Conservation (phyloP, 1,140 invertebrate species). For the Rhizoglyphus robini region DNA sequence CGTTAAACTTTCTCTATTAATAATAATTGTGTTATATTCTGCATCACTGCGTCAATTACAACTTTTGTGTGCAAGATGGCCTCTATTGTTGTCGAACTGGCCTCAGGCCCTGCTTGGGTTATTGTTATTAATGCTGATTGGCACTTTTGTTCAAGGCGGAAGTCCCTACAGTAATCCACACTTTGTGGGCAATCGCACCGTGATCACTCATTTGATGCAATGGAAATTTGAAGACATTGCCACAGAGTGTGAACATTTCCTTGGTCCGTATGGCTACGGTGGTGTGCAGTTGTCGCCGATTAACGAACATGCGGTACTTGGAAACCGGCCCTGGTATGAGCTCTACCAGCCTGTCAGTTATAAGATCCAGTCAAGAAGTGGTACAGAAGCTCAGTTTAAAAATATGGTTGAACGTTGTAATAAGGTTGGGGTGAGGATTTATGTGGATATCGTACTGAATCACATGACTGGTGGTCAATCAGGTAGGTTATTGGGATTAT, state of each 20-base stretch:
- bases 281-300: constrained; percentile 57
- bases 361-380: constrained; percentile 56
- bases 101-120: no score
- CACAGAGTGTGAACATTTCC: constrained; percentile 61
- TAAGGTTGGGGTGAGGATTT: constrained; percentile 50
- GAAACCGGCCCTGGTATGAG: constrained; percentile 56
- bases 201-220: constrained; percentile 58
- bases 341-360: constrained; percentile 82
- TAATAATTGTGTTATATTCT: no score
- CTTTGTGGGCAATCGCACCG: constrained; percentile 22
- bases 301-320: constrained; percentile 11
- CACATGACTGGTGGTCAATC: constrained; percentile 57
- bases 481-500: constrained; percentile 1
- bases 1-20: no score
- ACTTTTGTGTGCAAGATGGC: no score
- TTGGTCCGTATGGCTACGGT: constrained; percentile 57
- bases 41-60: no score
- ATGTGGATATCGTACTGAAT: no score
- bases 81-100: no score
- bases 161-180: constrained; percentile 24
- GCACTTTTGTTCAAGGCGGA: not conserved
- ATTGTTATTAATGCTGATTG: no score
- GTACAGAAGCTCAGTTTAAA: constrained; percentile 50
- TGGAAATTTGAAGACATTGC: constrained; percentile 74
- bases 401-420: constrained; percentile 60